A percentile compares a stretch with the other conserved stretches of the same genome.
Evolutionary conservation across 2,797 vertebrate genomes (phyloP).

Genomic region (Alauda arvensis): DNA sequence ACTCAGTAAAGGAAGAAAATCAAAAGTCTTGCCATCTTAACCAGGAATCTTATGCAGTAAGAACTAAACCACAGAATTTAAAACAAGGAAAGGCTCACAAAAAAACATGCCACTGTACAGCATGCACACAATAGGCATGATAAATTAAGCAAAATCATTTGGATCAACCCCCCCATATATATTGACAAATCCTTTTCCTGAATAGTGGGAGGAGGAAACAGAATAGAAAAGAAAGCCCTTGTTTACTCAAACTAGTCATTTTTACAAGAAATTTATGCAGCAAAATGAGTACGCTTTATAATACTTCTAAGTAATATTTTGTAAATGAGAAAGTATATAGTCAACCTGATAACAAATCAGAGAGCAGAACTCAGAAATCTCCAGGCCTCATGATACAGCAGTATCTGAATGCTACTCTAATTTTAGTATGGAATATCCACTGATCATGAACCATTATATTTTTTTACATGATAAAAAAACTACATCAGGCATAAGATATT

Average conservation of each 20-base stretch:
- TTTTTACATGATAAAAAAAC: not conserved
- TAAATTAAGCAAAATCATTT: not conserved
- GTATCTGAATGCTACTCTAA: not conserved
- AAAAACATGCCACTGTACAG: not conserved
- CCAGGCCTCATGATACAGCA: not conserved
- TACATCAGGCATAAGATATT: not conserved
- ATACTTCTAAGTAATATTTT: not conserved
- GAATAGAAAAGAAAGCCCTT: not conserved
- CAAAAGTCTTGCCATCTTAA: not conserved
- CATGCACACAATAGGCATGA: not conserved
- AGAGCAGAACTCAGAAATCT: not conserved
- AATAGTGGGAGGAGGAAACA: not conserved
- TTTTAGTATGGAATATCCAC: not conserved
- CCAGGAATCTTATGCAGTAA: not conserved
- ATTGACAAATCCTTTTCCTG: not conserved
- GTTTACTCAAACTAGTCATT: not conserved
- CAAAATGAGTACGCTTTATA: not conserved
- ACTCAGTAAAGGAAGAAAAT: not conserved
- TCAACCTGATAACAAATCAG: not conserved
- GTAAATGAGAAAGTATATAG: not conserved
- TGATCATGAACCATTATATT: not conserved
- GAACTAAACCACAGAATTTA: not conserved
- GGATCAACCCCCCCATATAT: accelerated
- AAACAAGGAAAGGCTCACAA: not conserved
- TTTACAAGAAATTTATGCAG: not conserved